Evolutionary conservation across 2,113 vertebrate genomes (phyloP).

Genomic region (Noctilio leporinus): DNA sequence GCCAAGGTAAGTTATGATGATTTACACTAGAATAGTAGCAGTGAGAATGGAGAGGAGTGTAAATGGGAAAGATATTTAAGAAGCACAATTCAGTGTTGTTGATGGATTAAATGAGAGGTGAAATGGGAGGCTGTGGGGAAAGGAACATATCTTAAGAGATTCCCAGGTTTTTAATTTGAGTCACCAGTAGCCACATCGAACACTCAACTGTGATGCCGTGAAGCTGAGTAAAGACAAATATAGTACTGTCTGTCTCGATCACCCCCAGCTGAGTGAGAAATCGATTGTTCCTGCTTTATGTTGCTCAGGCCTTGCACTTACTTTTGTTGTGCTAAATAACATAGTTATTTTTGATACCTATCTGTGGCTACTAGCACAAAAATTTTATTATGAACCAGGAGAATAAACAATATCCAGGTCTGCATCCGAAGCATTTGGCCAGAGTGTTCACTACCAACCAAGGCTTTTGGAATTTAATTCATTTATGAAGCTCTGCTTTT

Average conservation of each 20-base stretch:
- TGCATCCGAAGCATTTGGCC: neutral
- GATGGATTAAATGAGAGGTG: neutral
- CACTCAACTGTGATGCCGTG: neutral
- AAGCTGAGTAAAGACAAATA: neutral
- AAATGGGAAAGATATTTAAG: neutral
- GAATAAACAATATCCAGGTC: neutral
- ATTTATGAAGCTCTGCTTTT: neutral
- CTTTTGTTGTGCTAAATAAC: neutral
- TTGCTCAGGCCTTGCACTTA: neutral
- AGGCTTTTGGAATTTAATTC: neutral
- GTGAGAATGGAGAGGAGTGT: neutral
- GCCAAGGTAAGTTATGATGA: neutral
- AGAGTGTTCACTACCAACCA: neutral
- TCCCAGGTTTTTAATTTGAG: neutral
- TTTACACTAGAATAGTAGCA: neutral
- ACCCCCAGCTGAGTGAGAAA: neutral
- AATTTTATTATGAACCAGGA: neutral
- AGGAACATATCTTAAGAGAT: neutral
- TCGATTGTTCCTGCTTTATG: neutral
- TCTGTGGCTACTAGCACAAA: neutral
- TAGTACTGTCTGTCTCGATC: neutral
- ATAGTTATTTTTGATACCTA: neutral
- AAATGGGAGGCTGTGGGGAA: neutral
- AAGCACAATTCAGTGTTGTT: neutral
- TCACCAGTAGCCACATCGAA: neutral